Conservation (phyloP, 2,113 vertebrate genomes). For the Gymnorhina tibicen region DNA sequence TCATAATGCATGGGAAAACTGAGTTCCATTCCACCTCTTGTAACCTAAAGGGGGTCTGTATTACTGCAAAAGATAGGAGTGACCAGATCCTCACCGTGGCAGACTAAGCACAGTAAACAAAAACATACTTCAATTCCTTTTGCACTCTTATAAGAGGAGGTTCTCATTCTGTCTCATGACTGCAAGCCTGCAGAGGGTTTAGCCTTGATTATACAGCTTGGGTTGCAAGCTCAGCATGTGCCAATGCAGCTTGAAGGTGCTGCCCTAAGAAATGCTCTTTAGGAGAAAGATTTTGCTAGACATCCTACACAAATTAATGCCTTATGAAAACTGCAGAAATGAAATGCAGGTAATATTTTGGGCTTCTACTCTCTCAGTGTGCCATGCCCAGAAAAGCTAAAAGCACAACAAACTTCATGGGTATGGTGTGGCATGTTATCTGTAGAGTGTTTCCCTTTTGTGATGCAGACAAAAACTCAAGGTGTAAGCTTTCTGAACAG, state of each 20-base stretch:
- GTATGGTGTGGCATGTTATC: too few species aligned
- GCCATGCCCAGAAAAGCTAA: neutral
- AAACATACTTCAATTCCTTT: neutral
- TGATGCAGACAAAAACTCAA: neutral
- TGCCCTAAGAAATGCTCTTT: neutral
- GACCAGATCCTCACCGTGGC: neutral
- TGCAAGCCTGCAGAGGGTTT: neutral
- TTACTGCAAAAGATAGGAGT: rapidly evolving
- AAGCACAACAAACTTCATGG: neutral
- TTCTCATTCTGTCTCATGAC: neutral
- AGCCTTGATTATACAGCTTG: neutral
- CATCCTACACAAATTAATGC: neutral
- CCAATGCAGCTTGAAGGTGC: neutral
- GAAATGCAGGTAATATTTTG: neutral
- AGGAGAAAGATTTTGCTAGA: neutral
- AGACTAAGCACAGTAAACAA: neutral
- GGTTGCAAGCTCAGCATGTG: neutral
- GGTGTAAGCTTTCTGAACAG: neutral
- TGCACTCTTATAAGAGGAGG: neutral
- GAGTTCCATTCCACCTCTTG: neutral
- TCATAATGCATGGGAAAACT: neutral
- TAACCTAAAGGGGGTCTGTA: neutral
- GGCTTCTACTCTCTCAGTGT: neutral
- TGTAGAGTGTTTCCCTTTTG: neutral
- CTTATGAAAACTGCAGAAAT: neutral